Evolutionary conservation across 2,797 vertebrate genomes (phyloP), one percentile per base, ranked within the genome.

Genomic region (Myotis pilosus): DNA sequence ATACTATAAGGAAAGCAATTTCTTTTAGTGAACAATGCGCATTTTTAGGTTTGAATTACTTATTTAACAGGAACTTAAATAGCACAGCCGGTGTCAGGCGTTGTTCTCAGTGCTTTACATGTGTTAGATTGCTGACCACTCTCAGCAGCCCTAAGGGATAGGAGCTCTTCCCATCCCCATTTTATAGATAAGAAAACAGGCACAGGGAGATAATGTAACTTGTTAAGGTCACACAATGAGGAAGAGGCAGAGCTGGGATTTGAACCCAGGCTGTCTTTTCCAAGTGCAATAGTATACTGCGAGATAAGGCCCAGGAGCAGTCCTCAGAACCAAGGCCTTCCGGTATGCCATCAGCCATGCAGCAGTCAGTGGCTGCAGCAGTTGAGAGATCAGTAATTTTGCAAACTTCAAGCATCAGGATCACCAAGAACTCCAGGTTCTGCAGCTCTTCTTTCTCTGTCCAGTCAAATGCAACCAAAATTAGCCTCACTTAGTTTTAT

Each of bases 41-140:
- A n/a, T 69, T 87, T 91, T 84, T 36, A 79, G 89, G 17, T 74
- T 78, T 79, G 22, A 68, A 76, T 79, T 74, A 79, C 60, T 86
- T 94, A 78, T 89, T 69, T 64, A 82, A 75, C 62, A 85, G n/a
- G 10, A 92, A 86, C 28, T 74, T 78, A 87, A 30, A 62, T 84
- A 62, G 44, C 15, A 85, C 76, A 91, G 53, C 88, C 7, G 13
- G 4, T 66, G 12, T 51, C 66, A 79, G 53, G 22, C 7, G 68
- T 5, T 72, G 47, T 60, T 55, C n/a, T 91, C 78, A 49, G 0
- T n/a, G 19, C 8, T 93, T 81, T 74, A 2, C 10, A 1, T 68
- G 12, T 69, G 8, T 62, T 80, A 75, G 79, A 57, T 60, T 75
- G 66, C 33, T 23, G 22, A 84, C 64, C 8, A 17, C 28, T 79